These are phyloP conservation scores for Rhynchotus rufescens DNA, from an alignment of 2,797 vertebrate genomes.

Conservation along the genomic window DNA sequence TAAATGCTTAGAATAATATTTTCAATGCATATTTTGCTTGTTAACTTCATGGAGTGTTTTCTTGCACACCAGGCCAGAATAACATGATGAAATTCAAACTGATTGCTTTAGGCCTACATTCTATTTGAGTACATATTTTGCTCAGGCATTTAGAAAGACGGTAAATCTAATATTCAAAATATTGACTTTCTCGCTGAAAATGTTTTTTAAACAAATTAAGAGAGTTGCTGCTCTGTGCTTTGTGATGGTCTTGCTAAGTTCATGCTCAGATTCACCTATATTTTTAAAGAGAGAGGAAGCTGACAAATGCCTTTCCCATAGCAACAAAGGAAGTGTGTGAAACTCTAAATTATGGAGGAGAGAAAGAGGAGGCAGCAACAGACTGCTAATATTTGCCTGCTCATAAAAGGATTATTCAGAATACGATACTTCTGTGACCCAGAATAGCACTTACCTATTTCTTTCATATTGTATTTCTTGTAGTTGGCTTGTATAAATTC, in stretches of 20 bases:
- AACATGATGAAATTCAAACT: neutral
- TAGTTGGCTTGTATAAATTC: slow-evolving; percentile 22
- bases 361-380: slow-evolving; percentile 38
- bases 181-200: slow-evolving; percentile 16
- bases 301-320: neutral
- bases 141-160: slow-evolving; percentile 18
- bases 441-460: slow-evolving; percentile 52
- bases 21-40: slow-evolving; percentile 11
- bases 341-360: neutral
- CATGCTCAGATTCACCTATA: neutral
- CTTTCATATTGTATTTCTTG: slow-evolving; percentile 53
- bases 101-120: slow-evolving; percentile 19
- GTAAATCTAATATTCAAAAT: slow-evolving; percentile 24
- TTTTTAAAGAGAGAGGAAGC: neutral
- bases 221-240: neutral
- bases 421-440: slow-evolving; percentile 29
- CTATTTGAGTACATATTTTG: slow-evolving; percentile 21
- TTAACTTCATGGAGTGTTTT: slow-evolving; percentile 45
- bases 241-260: neutral
- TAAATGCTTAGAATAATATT: slow-evolving; percentile 51
- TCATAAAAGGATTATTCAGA: slow-evolving; percentile 55
- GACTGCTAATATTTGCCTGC: neutral
- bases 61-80: slow-evolving; percentile 29
- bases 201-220: neutral
- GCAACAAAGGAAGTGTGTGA: neutral